These are phyloP conservation scores for Ptilonorhynchus violaceus DNA, from an alignment of 2,113 vertebrate species.

Conservation along the genomic window DNA sequence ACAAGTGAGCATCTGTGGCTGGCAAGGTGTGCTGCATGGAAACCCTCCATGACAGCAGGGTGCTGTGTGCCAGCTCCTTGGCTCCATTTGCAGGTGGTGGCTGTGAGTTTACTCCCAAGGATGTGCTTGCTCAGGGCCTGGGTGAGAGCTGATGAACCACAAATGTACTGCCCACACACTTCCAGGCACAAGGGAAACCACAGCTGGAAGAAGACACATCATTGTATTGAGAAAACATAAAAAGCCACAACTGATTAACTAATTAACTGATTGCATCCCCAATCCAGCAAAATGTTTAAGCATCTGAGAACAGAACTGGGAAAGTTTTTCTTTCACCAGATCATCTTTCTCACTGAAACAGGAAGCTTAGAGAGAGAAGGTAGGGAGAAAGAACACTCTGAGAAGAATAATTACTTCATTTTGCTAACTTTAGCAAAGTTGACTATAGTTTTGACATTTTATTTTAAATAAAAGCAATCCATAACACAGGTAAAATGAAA, in stretches of 20 bases:
- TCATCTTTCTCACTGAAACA: background rate
- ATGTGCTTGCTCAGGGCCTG: background rate
- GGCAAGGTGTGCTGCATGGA: background rate
- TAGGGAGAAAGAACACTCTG: background rate
- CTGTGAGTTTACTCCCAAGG: background rate
- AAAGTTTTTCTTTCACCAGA: background rate
- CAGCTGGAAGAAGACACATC: background rate
- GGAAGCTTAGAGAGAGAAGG: background rate
- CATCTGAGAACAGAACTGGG: background rate
- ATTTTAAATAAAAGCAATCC: background rate
- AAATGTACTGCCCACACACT: background rate
- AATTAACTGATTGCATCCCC: background rate
- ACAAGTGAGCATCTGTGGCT: background rate
- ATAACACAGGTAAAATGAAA: background rate
- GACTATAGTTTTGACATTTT: background rate
- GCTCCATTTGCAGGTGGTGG: background rate
- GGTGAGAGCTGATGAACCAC: background rate
- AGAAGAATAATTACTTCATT: background rate
- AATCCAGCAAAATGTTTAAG: background rate
- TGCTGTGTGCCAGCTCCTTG: background rate
- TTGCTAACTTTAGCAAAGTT: background rate
- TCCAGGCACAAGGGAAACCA: background rate
- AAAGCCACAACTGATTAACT: background rate
- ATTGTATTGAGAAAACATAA: background rate
- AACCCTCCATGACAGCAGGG: rapidly evolving